Conservation (phyloP, 53 echinoderm and acorn worm genomes). For the Hippasteria phrygiana region DNA sequence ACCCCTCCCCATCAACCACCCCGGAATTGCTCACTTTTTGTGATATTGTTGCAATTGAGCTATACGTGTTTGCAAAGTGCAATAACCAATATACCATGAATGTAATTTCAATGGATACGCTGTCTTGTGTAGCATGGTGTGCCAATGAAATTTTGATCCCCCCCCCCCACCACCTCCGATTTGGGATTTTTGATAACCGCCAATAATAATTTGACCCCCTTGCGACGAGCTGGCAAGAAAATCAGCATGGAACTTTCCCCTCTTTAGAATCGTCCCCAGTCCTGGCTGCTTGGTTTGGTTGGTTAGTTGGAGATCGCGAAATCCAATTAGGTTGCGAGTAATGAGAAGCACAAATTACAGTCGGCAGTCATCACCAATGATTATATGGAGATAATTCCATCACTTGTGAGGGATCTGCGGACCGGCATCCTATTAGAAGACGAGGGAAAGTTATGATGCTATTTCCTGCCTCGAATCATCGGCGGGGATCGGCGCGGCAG, state of each 20-base stretch:
- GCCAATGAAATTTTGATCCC: not conserved
- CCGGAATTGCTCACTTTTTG: too few relatives aligned
- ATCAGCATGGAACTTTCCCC: not conserved
- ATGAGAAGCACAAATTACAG: conserved; percentile 62
- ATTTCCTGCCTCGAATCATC: conserved; percentile 49
- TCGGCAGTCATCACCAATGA: conserved; percentile 57
- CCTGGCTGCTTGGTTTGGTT: not conserved
- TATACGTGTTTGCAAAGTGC: too few relatives aligned
- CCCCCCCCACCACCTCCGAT: not conserved
- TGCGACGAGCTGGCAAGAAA: not conserved
- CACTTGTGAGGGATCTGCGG: not conserved
- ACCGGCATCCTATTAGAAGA: conserved; percentile 58
- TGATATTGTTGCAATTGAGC: too few relatives aligned
- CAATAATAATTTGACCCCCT: not conserved
- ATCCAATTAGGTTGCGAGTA: conserved; percentile 26
- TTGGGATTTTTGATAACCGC: not conserved
- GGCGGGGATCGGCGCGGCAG: conserved; percentile 17
- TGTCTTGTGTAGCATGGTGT: not conserved
- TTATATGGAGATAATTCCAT: conserved; percentile 64
- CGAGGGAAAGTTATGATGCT: conserved; percentile 38
- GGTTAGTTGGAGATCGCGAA: not conserved
- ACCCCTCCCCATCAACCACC: too few relatives aligned
- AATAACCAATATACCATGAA: too few relatives aligned
- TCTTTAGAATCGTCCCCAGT: not conserved
- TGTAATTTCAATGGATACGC: too few relatives aligned